Evolutionary conservation across 1,140 invertebrate genomes (phyloP).

Genomic region (Magallana ariakensis): DNA sequence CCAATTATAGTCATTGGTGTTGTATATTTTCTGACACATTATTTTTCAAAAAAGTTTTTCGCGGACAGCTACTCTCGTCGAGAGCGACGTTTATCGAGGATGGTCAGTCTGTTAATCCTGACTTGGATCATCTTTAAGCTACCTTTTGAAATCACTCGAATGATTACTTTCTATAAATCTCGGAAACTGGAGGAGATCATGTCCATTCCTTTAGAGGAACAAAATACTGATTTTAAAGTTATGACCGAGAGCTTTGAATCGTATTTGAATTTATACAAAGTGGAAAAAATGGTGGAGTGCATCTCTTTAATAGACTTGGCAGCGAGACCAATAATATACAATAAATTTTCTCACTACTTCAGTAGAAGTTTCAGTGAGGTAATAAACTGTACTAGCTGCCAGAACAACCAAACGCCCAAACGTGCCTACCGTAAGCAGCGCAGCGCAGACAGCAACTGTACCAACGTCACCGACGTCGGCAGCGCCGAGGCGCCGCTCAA

Average conservation of each 20-base stretch:
- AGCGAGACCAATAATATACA: constrained; percentile 56
- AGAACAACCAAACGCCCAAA: not conserved
- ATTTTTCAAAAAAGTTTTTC: constrained; percentile 71
- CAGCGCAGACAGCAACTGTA: constrained; percentile 2
- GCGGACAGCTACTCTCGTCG: constrained; percentile 72
- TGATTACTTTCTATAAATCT: constrained; percentile 64
- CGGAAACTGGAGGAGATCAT: not conserved
- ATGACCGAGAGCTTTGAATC: not conserved
- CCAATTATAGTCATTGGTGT: constrained; percentile 68
- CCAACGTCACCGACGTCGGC: not conserved
- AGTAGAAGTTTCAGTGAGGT: constrained; percentile 60
- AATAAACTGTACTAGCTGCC: constrained; percentile 57
- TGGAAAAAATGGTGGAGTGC: constrained; percentile 42
- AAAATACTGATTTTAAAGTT: constrained; percentile 25
- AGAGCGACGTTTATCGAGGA: constrained; percentile 69
- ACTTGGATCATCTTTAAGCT: constrained; percentile 70
- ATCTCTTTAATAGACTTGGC: constrained; percentile 51
- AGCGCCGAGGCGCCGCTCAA: not conserved
- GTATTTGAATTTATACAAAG: constrained; percentile 40
- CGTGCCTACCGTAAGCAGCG: not conserved
- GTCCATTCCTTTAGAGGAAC: not conserved
- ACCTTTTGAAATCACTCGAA: constrained; percentile 64
- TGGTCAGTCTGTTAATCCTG: constrained; percentile 68
- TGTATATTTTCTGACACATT: constrained; percentile 70
- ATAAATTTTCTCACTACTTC: constrained; percentile 58